Conservation (phyloP, 2,888 invertebrate genomes). For the Oscheius sp. region DNA sequence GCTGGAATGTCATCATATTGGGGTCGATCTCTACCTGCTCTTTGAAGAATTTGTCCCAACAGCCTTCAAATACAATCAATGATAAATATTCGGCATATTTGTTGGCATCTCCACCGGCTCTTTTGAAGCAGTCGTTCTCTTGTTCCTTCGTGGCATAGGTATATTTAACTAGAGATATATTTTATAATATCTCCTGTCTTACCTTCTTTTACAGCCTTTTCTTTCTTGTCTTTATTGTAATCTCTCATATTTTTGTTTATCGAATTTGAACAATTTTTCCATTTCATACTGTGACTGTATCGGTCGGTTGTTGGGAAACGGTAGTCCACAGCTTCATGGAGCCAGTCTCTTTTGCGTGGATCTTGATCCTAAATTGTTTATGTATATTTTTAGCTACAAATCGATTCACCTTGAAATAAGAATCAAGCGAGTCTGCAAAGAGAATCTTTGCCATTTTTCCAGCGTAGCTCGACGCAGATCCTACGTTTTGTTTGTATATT, state of each 20-base stretch:
- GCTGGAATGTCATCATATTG: not conserved
- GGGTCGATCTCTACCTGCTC: constrained; percentile 45
- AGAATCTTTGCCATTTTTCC: constrained; percentile 54
- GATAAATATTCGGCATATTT: constrained; percentile 61
- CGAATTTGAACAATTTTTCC: constrained; percentile 62
- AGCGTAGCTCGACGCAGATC: constrained; percentile 55
- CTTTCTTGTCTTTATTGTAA: constrained; percentile 35
- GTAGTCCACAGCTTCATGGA: constrained; percentile 62
- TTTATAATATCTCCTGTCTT: not conserved
- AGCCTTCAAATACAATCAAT: constrained; percentile 51
- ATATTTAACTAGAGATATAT: constrained; percentile 40
- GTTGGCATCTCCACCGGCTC: constrained; percentile 50
- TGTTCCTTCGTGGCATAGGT: constrained; percentile 46
- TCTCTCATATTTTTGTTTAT: constrained; percentile 61
- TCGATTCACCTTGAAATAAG: constrained; percentile 60
- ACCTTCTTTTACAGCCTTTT: constrained; percentile 18
- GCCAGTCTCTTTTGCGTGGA: constrained; percentile 56
- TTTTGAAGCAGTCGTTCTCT: constrained; percentile 50
- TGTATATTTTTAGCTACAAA: no score
- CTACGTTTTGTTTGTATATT: constrained; percentile 42
- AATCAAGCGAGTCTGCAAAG: constrained; percentile 53
- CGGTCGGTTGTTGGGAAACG: constrained; percentile 60
- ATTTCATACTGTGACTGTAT: constrained; percentile 52
- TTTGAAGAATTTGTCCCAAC: constrained; percentile 51
- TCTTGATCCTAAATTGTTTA: constrained; percentile 52